Percentiles rank a stretch among this genome's conserved stretches.
Conservation (phyloP, 2,797 vertebrate species). For the Mormyrops boulengeri region DNA sequence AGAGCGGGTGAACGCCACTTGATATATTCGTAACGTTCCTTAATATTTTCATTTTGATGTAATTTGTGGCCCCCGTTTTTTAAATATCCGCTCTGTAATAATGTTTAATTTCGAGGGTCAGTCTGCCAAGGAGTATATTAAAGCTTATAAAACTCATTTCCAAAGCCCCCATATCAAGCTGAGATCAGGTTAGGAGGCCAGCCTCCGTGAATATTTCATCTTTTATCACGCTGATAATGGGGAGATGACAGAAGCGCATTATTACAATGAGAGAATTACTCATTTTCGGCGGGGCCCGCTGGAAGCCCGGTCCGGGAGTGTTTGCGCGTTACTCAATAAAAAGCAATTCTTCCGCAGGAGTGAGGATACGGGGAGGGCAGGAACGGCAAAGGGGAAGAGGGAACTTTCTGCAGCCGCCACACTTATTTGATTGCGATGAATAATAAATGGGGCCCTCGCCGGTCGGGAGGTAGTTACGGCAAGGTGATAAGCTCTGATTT, state of each 20-base stretch:
- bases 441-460: constrained; percentile 80
- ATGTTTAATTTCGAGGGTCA: constrained; percentile 99
- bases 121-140: constrained; percentile 99
- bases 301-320: constrained; percentile 76
- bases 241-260: constrained; percentile 99
- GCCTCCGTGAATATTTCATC: constrained; percentile 99
- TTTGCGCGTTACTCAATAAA: constrained; percentile 86
- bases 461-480: constrained; percentile 41
- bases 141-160: constrained; percentile 99
- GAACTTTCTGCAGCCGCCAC: constrained; percentile 89
- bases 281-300: constrained; percentile 83
- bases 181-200: constrained; percentile 99
- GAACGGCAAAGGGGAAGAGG: constrained; percentile 35
- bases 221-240: constrained; percentile 99
- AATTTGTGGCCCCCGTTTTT: constrained; percentile 99
- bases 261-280: constrained; percentile 99
- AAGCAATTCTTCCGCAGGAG: constrained; percentile 78
- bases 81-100: constrained; percentile 99
- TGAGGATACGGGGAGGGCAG: constrained; percentile 44
- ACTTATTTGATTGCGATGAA: constrained; percentile 99
- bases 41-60: constrained; percentile 99
- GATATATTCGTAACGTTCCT: constrained; percentile 97
- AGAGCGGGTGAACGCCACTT: constrained; percentile 77
- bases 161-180: constrained; percentile 99
- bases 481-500: constrained; percentile 62